Base-by-base conservation (phyloP, 2,797 vertebrate genomes). In the Cossypha caffra region DNA sequence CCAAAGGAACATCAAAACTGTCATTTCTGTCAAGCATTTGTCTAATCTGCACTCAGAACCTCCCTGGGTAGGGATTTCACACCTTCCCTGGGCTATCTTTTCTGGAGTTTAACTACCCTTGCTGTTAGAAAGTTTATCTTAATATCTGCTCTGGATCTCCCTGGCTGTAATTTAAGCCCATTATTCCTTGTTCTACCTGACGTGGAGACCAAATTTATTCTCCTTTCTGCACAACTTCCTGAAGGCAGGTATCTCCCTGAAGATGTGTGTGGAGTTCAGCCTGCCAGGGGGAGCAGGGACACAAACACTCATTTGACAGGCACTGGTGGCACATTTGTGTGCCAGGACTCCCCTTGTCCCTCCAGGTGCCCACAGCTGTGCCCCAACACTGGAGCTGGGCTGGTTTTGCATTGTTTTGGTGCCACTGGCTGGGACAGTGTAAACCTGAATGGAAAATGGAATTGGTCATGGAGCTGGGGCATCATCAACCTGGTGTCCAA, bases 1-100 rank as follows among this genome's bases (percentile, higher is more conserved):
- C 82, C 85, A 91, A 63, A 95, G 90, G 93, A 95, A 73, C 66
- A 78, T 90, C 87, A 95, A 2, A 88, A 83, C 75, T 83, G 82
- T 95, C 93, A 88, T 31, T 94, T 7, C 42, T 90, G 87, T 86
- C 90, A 93, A 38, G 42, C 68, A 19, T 72, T 91, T 86, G 54
- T 93, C 78, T 95, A 68, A 93, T 82, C 72, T 68, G 50, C 40
- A 18, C 79, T 77, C 64, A 78, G 78, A 77, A 74, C 54, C 31
- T 93, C 90, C 68, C 78, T 1, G 3, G 58, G 47, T 28, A 37
- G 68, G 91, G 79, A 94, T 94, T 93, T 90, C 35, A 63, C 8
- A 4, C 17, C 72, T 26, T 94, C 68, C 50, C 85, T 88, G 78
- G 74, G 78, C 81, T 51, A 17, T 91, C 28, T 64, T 74, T 91